Conservation (phyloP, 2,888 invertebrate species). For the Parnassius orleans region DNA sequence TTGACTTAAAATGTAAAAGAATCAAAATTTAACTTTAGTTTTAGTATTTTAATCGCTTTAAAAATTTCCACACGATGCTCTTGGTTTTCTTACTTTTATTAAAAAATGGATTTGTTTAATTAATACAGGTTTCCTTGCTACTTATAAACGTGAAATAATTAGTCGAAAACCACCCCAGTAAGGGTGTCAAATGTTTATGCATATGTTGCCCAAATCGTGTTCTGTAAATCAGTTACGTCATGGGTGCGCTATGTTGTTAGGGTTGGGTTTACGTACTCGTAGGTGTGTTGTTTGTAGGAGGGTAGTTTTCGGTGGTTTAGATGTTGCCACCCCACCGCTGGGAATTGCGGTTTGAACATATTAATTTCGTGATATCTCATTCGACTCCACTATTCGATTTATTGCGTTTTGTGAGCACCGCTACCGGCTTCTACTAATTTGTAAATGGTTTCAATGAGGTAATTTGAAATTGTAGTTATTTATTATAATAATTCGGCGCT, state of each 20-base stretch:
- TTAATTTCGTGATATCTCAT: slow-evolving; percentile 30
- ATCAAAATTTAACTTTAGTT: no score
- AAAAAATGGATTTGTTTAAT: no score
- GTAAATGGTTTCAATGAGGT: slow-evolving; percentile 29
- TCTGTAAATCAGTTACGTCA: slow-evolving; percentile 28
- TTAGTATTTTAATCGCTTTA: no score
- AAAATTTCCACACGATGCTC: no score
- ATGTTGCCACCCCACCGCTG: slow-evolving; percentile 10
- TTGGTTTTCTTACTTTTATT: no score
- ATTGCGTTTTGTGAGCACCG: background rate
- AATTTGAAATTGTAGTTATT: slow-evolving; percentile 15
- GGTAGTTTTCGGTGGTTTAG: slow-evolving; percentile 5
- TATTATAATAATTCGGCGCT: no score
- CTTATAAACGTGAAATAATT: slow-evolving; percentile 2
- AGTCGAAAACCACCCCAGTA: slow-evolving; percentile 18
- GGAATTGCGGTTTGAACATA: slow-evolving; percentile 23
- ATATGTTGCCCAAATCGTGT: slow-evolving; percentile 27
- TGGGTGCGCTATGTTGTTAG: slow-evolving; percentile 3
- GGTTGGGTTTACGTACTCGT: slow-evolving; percentile 6
- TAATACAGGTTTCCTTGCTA: no score
- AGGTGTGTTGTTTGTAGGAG: background rate
- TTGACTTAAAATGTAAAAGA: no score
- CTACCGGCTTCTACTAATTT: slow-evolving; percentile 22
- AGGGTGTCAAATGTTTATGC: slow-evolving; percentile 29
- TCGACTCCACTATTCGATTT: slow-evolving; percentile 34